These are phyloP conservation scores for Pyrgus malvae DNA, from an alignment of 2,888 invertebrate genomes.

Conservation along the genomic window DNA sequence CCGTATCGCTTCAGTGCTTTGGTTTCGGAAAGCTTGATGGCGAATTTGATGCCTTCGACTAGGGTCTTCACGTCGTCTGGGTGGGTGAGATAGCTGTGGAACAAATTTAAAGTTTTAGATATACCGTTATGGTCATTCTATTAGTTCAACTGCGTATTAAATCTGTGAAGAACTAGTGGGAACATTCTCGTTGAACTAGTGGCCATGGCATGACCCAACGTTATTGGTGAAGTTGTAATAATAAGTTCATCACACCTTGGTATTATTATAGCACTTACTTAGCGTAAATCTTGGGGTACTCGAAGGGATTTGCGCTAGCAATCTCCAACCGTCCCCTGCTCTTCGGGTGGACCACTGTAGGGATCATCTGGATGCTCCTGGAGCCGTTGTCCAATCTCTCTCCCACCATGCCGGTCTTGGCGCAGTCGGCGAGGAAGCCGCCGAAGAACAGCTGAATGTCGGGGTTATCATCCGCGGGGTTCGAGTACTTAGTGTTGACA, in stretches of 20 bases:
- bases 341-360: conserved; percentile 92
- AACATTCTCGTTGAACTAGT: no score
- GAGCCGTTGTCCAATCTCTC: conserved; percentile 87
- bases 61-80: conserved; percentile 90
- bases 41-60: conserved; percentile 92
- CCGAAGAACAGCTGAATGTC: conserved; percentile 94
- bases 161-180: no score
- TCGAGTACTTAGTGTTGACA: conserved; percentile 89
- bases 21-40: conserved; percentile 86
- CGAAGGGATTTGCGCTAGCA: conserved; percentile 88
- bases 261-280: conserved; percentile 80
- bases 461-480: conserved; percentile 88
- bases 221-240: no score
- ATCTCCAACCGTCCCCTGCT: conserved; percentile 91
- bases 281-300: conserved; percentile 92
- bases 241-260: no score
- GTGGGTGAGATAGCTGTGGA: conserved; percentile 84
- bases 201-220: no score
- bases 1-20: conserved; percentile 84
- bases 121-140: no score
- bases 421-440: conserved; percentile 92
- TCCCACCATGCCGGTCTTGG: conserved; percentile 92
- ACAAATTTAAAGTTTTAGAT: background rate
- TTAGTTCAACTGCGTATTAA: no score
- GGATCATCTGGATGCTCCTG: conserved; percentile 87